A percentile compares a stretch with the other conserved stretches of the same genome.
Conservation (phyloP, 2,888 invertebrate genomes). For the Pelosia muscerda region DNA sequence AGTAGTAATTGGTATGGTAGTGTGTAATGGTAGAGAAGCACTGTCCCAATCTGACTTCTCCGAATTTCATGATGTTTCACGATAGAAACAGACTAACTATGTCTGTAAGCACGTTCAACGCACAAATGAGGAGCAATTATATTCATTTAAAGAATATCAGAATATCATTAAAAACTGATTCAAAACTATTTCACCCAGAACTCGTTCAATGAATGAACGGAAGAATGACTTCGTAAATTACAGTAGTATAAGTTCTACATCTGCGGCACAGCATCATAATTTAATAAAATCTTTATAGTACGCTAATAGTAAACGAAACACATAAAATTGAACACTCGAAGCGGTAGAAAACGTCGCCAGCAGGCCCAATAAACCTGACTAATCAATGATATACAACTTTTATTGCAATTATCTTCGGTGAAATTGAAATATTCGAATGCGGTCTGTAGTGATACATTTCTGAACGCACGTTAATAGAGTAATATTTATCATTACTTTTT, state of each 20-base stretch:
- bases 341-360: slow-evolving; percentile 52
- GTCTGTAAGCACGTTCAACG: not conserved
- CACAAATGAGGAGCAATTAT: not conserved
- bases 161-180: not conserved
- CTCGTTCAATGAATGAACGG: slow-evolving; percentile 5
- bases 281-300: slow-evolving; percentile 8
- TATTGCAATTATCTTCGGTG: slow-evolving; percentile 55
- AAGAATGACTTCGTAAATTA: slow-evolving; percentile 8
- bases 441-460: slow-evolving; percentile 20
- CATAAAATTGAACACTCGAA: slow-evolving; percentile 49
- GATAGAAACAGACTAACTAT: not conserved
- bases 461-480: not conserved
- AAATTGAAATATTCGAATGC: slow-evolving; percentile 56
- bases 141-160: not conserved
- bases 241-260: not conserved
- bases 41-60: too few species aligned
- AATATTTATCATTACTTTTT: not conserved
- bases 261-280: not conserved
- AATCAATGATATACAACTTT: slow-evolving; percentile 52
- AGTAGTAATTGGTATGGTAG: too few species aligned
- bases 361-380: slow-evolving; percentile 55
- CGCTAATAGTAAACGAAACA: slow-evolving; percentile 18
- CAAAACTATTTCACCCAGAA: slow-evolving; percentile 3
- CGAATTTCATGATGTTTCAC: not conserved
- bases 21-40: too few species aligned